Evolutionary conservation across 1,140 invertebrate genomes (phyloP).

Genomic region (Daktulosphaira vitifoliae): DNA sequence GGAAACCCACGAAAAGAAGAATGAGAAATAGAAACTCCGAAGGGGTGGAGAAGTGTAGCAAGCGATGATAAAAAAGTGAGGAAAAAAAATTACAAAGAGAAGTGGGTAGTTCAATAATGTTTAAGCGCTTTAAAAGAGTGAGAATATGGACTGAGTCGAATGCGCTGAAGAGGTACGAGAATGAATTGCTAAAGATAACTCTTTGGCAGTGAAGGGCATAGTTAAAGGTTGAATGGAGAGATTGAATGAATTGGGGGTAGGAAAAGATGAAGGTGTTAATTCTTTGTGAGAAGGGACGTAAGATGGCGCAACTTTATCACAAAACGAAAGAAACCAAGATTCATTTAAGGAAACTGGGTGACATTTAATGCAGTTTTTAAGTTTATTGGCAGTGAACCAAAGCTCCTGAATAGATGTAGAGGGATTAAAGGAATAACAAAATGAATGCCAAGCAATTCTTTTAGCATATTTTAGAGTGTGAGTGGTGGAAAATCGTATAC

Average conservation of each 20-base stretch:
- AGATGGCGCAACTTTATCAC: background rate
- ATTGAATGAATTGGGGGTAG: background rate
- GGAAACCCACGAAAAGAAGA: too few species aligned
- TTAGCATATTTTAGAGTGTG: background rate
- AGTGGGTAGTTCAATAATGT: too few species aligned
- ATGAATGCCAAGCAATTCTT: background rate
- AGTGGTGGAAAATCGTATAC: background rate
- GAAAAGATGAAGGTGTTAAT: background rate
- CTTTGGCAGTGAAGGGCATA: too few species aligned
- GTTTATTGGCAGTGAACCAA: background rate
- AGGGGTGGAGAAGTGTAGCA: too few species aligned
- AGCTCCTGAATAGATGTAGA: background rate
- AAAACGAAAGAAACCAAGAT: background rate
- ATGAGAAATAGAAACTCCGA: too few species aligned
- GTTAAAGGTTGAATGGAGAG: background rate
- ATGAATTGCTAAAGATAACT: too few species aligned
- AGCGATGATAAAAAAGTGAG: too few species aligned
- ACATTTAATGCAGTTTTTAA: background rate
- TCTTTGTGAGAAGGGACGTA: background rate
- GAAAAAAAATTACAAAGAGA: too few species aligned
- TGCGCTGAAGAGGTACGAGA: too few species aligned
- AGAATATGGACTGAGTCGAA: too few species aligned
- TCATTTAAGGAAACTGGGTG: background rate
- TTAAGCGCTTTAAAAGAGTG: too few species aligned
- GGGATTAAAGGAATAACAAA: background rate